Evolutionary conservation across 1,140 invertebrate genomes (phyloP).

Genomic region (Drosophila oshimai): DNA sequence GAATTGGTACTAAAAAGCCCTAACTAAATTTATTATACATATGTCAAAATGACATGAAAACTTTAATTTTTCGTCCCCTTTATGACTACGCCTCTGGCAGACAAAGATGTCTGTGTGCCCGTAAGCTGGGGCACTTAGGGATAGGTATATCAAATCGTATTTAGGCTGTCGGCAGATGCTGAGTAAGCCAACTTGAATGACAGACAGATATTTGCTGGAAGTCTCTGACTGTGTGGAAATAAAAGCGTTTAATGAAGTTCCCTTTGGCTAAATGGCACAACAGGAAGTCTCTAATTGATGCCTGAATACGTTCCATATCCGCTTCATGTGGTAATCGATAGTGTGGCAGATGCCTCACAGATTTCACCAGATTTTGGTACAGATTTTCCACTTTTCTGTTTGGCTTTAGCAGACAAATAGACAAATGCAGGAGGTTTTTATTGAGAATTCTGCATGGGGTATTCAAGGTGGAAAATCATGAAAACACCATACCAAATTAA

Average conservation of each 20-base stretch:
- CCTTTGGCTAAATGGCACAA: conserved; percentile 38
- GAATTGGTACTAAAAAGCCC: too few species aligned
- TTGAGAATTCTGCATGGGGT: neutral
- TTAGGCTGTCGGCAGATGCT: conserved; percentile 53
- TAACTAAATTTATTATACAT: too few species aligned
- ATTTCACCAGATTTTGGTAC: too few species aligned
- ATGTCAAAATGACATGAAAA: too few species aligned
- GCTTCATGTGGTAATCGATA: conserved; percentile 33
- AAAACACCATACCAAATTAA: neutral
- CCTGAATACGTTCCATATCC: conserved; percentile 17
- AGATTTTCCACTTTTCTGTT: conserved; percentile 36
- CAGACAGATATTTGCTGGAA: conserved; percentile 33
- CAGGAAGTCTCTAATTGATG: conserved; percentile 63
- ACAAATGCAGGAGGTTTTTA: conserved; percentile 2
- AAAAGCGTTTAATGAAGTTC: conserved; percentile 70
- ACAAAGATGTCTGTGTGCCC: neutral
- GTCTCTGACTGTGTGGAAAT: conserved; percentile 38
- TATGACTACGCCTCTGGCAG: neutral
- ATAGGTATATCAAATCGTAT: conserved; percentile 41
- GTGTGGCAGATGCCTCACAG: conserved; percentile 36
- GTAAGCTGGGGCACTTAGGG: neutral
- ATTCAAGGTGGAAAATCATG: neutral
- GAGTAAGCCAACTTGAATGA: conserved; percentile 47
- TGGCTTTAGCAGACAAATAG: conserved; percentile 5
- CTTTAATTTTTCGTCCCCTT: neutral